A percentile compares a stretch with the other conserved stretches of the same genome.
These are phyloP conservation scores for Drosophila austrosaltans DNA, from an alignment of 2,888 invertebrate genomes.

Conservation along the genomic window DNA sequence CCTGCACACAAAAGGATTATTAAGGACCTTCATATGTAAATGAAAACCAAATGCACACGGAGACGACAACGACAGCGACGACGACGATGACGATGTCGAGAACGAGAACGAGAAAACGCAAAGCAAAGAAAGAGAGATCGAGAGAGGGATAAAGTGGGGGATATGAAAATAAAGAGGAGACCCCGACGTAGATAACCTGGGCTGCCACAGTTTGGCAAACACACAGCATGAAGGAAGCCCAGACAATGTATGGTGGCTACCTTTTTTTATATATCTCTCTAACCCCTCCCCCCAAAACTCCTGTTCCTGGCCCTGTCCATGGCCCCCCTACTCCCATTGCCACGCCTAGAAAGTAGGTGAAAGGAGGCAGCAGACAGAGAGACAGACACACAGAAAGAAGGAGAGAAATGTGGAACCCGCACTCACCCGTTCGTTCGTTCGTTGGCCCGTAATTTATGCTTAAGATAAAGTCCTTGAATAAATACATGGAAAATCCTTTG, in stretches of 20 bases:
- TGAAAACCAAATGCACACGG: conserved; percentile 79
- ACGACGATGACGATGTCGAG: conserved; percentile 37
- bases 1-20: conserved; percentile 78
- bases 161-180: conserved; percentile 18
- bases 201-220: conserved; percentile 80
- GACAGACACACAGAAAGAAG: conserved; percentile 40
- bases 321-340: neutral
- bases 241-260: conserved; percentile 70
- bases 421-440: conserved; percentile 63
- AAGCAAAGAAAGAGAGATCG: neutral
- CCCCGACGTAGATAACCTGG: conserved; percentile 70
- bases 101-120: conserved; percentile 21
- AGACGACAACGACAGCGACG: conserved; percentile 54
- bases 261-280: conserved; percentile 12
- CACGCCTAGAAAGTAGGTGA: conserved; percentile 72
- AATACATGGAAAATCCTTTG: conserved; percentile 80
- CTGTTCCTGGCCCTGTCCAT: neutral
- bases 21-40: conserved; percentile 80
- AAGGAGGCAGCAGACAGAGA: conserved; percentile 44
- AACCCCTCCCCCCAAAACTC: conserved; percentile 32
- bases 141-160: conserved; percentile 9
- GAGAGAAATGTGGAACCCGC: conserved; percentile 60
- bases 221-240: conserved; percentile 44
- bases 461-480: conserved; percentile 79
- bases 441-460: conserved; percentile 80